Evolutionary conservation across 2,888 invertebrate species (phyloP), one percentile per base, ranked within the genome.

Genomic region (Chalcosyrphus nemorum): DNA sequence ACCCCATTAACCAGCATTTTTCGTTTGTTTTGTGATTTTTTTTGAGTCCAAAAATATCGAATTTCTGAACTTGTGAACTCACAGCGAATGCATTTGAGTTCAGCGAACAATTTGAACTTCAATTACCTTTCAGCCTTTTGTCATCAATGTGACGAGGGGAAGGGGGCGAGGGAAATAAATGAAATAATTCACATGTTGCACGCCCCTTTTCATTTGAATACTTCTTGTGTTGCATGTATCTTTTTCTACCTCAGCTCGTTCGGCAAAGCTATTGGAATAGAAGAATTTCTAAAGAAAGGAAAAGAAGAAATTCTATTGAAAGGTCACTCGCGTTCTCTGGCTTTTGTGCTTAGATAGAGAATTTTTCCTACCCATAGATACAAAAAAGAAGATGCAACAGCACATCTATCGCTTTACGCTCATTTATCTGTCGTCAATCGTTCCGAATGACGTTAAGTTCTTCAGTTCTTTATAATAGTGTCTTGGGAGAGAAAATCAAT

Each of bases 221-320:
- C 52, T 13, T 4, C 9, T 15, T n/a, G 9, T 13, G n/a, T n/a
- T n/a, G 13, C n/a, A 3, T 9, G 21, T 21, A 50, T 50, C 13
- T 24, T 24, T 35, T 35, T 21, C 35, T 35, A 1, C 5, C 11
- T 19, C 15, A 6, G n/a, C 35, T 35, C 29, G 32, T 21, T 9
- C 24, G 5, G 2, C n/a, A 0, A 27, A 32, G 29, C 43, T 54
- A 63, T 74, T 74, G 59, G 65, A 80, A 41, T 54, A n/a, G 70
- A 70, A 43, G 57, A 74, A 74, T 78, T 78, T 74, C 54, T 17
- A 52, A 74, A 27, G 52, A 71, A 57, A 59, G 71, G 77, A 24
- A 52, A 74, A 27, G 52, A 71, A 57, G 65, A 77, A 81, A 77
- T 77, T 81, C 77, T 71, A 81, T 77, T 77, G 71, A 81, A 81